These are phyloP conservation scores for Hydraecia micacea DNA, from an alignment of 2,888 invertebrate species.

Conservation along the genomic window DNA sequence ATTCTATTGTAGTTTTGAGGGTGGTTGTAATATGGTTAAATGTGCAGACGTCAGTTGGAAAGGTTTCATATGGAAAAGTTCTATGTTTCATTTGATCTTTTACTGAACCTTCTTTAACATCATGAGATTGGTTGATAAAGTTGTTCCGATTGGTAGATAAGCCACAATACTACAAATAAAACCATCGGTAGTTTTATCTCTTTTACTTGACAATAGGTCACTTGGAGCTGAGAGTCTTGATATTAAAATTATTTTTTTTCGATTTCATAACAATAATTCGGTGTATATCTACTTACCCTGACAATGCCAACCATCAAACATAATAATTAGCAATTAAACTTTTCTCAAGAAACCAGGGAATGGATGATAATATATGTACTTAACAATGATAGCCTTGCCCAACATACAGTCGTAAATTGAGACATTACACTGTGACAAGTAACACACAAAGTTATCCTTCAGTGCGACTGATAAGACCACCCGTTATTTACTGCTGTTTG, in stretches of 20 bases:
- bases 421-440: conserved; percentile 20
- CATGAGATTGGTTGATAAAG: neutral
- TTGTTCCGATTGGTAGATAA: neutral
- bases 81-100: neutral
- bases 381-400: conserved; percentile 30
- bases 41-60: neutral
- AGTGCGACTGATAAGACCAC: conserved; percentile 46
- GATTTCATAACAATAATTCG: neutral
- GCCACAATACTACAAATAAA: neutral
- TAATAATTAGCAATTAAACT: neutral
- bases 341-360: conserved; percentile 4
- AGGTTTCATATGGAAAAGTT: neutral
- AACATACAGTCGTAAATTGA: conserved; percentile 27
- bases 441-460: conserved; percentile 40
- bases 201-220: neutral
- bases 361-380: neutral
- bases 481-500: conserved; percentile 40
- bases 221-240: too few relatives aligned
- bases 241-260: neutral
- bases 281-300: neutral
- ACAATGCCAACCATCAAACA: neutral
- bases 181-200: too few relatives aligned
- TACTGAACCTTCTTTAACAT: neutral
- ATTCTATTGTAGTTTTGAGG: conserved; percentile 28
- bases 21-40: neutral